Percentiles rank a stretch among this genome's conserved stretches.
These are phyloP conservation scores for Takifugu ocellatus DNA, from an alignment of 2,797 vertebrate species.

Conservation along the genomic window DNA sequence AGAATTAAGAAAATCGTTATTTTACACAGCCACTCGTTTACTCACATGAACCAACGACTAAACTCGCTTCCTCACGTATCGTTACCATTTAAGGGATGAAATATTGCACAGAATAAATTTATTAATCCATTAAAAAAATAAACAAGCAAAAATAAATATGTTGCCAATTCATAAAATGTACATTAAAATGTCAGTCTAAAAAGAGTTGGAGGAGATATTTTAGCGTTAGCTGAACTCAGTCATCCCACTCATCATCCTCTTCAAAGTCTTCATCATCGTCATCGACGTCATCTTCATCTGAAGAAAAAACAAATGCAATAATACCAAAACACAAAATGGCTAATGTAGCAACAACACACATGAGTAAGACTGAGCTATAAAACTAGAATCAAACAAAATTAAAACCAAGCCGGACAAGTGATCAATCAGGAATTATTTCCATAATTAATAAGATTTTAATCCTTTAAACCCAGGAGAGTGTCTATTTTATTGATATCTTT, in stretches of 20 bases:
- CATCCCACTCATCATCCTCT: slow-evolving; percentile 98
- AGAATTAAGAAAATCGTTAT: no score
- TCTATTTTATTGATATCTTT: no score
- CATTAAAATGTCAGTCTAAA: slow-evolving; percentile 86
- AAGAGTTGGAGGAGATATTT: slow-evolving; percentile 68
- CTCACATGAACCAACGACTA: no score
- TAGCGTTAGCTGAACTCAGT: slow-evolving; percentile 62
- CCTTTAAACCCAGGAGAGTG: no score
- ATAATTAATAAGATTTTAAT: no score
- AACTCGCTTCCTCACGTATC: no score
- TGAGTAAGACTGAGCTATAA: no score
- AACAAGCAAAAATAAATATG: slow-evolving; percentile 95
- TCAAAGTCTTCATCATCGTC: slow-evolving; percentile 96
- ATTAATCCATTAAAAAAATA: slow-evolving; percentile 74
- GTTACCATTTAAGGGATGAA: slow-evolving; percentile 74
- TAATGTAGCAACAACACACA: background rate
- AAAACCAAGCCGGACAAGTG: no score
- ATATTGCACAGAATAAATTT: slow-evolving; percentile 97
- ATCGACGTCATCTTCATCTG: slow-evolving; percentile 94
- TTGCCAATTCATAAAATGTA: slow-evolving; percentile 93
- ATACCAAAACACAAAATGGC: background rate
- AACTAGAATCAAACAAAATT: background rate
- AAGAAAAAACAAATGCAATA: background rate
- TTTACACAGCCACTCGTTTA: no score
- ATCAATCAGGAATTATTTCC: no score